Evolutionary conservation across 37 sponge, comb jelly and placozoan species (phyloP).

Genomic region (Beroe ovata): DNA sequence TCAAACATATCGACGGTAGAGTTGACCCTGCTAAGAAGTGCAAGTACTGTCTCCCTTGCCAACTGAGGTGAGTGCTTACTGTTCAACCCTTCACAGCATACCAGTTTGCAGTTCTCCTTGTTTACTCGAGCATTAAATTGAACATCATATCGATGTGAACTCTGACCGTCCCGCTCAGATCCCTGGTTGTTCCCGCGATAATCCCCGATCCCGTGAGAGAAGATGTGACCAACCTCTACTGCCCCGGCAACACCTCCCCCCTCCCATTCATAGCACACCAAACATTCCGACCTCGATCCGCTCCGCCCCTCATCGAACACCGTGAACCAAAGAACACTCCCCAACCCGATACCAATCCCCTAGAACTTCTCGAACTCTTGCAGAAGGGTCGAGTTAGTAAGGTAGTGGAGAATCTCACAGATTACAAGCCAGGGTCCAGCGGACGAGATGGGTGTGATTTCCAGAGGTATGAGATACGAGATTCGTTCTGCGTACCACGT

Average conservation of each 20-base stretch:
- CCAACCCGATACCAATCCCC: neutral
- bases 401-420: neutral
- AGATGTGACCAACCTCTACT: constrained; percentile 35
- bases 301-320: constrained; percentile 42
- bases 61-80: constrained; percentile 36
- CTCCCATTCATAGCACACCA: neutral
- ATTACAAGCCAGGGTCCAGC: neutral
- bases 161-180: constrained; percentile 5
- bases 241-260: constrained; percentile 53
- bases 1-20: constrained; percentile 5
- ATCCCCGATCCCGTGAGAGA: constrained; percentile 63
- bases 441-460: neutral
- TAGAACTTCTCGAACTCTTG: neutral
- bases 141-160: too few relatives aligned
- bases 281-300: constrained; percentile 60
- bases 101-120: too few relatives aligned
- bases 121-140: too few relatives aligned
- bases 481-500: neutral
- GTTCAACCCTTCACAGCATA: too few relatives aligned
- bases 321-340: neutral
- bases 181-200: constrained; percentile 11
- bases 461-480: neutral
- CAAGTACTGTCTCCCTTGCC: constrained; percentile 48
- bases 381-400: neutral
- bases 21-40: constrained; percentile 54